These are phyloP conservation scores for Oxyteleia sp. DNA, from an alignment of 2,888 invertebrate genomes.

Conservation along the genomic window DNA sequence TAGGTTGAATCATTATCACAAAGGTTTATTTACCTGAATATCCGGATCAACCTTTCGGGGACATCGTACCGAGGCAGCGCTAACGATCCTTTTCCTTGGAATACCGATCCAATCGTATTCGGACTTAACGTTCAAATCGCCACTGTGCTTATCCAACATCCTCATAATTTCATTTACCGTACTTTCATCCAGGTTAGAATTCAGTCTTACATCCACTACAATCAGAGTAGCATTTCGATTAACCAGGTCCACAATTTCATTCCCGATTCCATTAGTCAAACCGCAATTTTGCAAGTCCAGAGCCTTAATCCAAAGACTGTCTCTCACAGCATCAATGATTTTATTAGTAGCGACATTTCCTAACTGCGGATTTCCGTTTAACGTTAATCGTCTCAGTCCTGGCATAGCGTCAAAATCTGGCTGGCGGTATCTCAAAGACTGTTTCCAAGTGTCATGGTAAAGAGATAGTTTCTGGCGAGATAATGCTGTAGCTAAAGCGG, in stretches of 20 bases:
- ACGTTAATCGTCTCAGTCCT: conserved; percentile 91
- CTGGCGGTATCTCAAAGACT: conserved; percentile 92
- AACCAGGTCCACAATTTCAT: conserved; percentile 89
- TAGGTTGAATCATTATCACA: too few species aligned
- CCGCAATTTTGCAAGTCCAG: conserved; percentile 93
- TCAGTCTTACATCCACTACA: conserved; percentile 91
- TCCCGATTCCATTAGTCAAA: conserved; percentile 90
- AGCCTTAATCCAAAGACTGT: conserved; percentile 94
- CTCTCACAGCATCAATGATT: conserved; percentile 91
- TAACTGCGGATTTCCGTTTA: conserved; percentile 91
- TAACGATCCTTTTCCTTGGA: conserved; percentile 76
- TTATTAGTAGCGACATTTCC: conserved; percentile 90
- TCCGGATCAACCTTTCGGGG: conserved; percentile 7
- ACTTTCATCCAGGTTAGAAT: conserved; percentile 88
- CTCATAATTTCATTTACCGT: conserved; percentile 87
- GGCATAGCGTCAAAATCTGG: conserved; percentile 92
- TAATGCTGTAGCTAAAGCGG: conserved; percentile 89
- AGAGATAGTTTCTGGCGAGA: conserved; percentile 91
- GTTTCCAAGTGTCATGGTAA: conserved; percentile 94
- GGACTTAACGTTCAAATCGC: conserved; percentile 62
- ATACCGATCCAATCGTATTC: conserved; percentile 83
- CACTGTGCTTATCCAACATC: conserved; percentile 78
- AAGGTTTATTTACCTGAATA: conserved; percentile 25
- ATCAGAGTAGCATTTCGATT: conserved; percentile 90
- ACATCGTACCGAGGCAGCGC: conserved; percentile 76